Evolutionary conservation across 2,888 invertebrate genomes (phyloP).

Genomic region (Ernsta delagoae): DNA sequence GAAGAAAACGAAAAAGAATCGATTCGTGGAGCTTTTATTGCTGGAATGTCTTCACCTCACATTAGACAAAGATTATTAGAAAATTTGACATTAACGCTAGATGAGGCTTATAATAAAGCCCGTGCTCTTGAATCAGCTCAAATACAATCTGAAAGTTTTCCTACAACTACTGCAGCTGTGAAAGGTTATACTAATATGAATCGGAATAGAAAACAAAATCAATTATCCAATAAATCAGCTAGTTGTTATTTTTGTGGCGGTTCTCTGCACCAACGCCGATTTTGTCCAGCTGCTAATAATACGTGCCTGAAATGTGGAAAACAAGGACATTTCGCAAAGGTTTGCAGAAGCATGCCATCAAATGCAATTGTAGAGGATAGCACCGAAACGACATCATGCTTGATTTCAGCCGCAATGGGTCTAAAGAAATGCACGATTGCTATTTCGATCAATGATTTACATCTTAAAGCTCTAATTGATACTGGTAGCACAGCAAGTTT

Average conservation of each 20-base stretch:
- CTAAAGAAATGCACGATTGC: not conserved
- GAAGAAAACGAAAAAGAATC: conserved; percentile 11
- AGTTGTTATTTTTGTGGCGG: not conserved
- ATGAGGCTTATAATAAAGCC: conserved; percentile 14
- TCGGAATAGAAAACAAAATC: not conserved
- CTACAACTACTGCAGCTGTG: not conserved
- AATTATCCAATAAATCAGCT: not conserved
- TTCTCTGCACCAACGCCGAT: not conserved
- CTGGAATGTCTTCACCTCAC: conserved; percentile 4
- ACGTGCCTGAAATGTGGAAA: conserved; percentile 5
- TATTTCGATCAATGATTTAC: not conserved
- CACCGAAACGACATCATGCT: not conserved
- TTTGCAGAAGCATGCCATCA: conserved; percentile 4
- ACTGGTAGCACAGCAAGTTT: not conserved
- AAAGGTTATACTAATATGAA: not conserved
- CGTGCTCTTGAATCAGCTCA: not conserved
- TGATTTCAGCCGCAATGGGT: not conserved
- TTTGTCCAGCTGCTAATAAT: conserved; percentile 8
- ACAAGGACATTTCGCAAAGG: conserved; percentile 9
- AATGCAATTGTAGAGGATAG: not conserved
- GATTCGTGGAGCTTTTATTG: conserved; percentile 5
- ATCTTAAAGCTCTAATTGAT: not conserved
- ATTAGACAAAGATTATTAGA: conserved; percentile 10
- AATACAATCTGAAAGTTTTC: conserved; percentile 14
- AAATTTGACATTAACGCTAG: conserved; percentile 9